Conservation (phyloP, 2,797 vertebrate species). For the Sebastes cheni region DNA sequence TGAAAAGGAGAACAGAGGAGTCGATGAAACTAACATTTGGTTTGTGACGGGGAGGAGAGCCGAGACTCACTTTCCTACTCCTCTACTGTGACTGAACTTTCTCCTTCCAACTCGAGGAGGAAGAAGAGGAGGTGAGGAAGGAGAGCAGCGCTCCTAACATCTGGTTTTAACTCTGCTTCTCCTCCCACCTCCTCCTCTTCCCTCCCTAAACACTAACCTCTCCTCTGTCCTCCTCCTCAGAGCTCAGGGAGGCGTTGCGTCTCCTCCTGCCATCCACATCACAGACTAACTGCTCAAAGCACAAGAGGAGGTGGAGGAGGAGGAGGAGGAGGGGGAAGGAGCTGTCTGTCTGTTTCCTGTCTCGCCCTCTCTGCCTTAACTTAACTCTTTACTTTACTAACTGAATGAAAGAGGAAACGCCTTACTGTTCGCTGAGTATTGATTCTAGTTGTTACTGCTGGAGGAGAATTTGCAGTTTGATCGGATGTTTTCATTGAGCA, state of each 20-base stretch:
- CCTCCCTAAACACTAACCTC: constrained; percentile 33
- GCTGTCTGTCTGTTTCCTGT: not conserved
- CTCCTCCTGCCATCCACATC: not conserved
- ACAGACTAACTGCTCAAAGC: constrained; percentile 47
- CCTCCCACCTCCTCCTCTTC: not conserved
- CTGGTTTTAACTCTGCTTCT: not conserved
- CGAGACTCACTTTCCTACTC: not conserved
- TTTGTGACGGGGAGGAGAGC: constrained; percentile 1
- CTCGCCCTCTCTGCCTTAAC: constrained; percentile 69
- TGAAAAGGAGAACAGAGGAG: not conserved
- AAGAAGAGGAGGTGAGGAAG: constrained; percentile 4
- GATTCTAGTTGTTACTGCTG: constrained; percentile 1
- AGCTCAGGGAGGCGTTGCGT: not conserved
- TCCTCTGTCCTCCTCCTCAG: constrained; percentile 21
- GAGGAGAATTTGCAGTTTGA: not conserved
- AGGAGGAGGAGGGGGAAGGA: constrained; percentile 8
- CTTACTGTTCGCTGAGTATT: constrained; percentile 11
- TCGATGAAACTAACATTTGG: not conserved
- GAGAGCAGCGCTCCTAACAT: not conserved
- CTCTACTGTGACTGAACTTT: not conserved
- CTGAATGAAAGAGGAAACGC: constrained; percentile 35
- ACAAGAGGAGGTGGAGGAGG: constrained; percentile 5
- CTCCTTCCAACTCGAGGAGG: not conserved
- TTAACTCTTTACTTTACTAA: constrained; percentile 38
- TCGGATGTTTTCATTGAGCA: not conserved